Evolutionary conservation across 2,888 invertebrate genomes (phyloP).

Genomic region (Ochropacha duplaris): DNA sequence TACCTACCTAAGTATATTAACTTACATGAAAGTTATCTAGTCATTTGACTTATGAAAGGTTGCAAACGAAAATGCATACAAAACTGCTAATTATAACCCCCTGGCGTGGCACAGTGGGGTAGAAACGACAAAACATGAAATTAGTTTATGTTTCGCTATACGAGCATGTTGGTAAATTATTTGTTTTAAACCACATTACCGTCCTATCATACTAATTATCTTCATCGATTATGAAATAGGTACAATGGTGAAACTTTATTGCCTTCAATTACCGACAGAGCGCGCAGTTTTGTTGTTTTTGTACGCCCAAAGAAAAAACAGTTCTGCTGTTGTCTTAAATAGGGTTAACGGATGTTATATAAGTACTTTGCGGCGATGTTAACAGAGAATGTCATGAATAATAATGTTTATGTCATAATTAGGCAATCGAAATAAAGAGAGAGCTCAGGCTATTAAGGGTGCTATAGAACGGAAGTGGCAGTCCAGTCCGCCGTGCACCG

Average conservation of each 20-base stretch:
- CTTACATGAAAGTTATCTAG: neutral
- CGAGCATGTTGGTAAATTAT: neutral
- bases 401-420: slow-evolving; percentile 69
- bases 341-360: slow-evolving; percentile 45
- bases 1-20: no score
- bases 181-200: slow-evolving; percentile 3
- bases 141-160: slow-evolving; percentile 3
- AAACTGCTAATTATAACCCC: slow-evolving; percentile 1
- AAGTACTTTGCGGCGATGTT: slow-evolving; percentile 49
- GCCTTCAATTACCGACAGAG: slow-evolving; percentile 29
- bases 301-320: slow-evolving; percentile 18
- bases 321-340: slow-evolving; percentile 36
- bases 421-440: slow-evolving; percentile 49
- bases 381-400: slow-evolving; percentile 49
- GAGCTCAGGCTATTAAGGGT: slow-evolving; percentile 31
- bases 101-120: slow-evolving; percentile 3
- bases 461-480: slow-evolving; percentile 33
- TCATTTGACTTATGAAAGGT: neutral
- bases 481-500: slow-evolving; percentile 3
- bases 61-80: neutral
- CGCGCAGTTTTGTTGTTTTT: slow-evolving; percentile 31
- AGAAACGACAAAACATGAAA: slow-evolving; percentile 2
- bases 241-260: slow-evolving; percentile 27
- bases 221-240: slow-evolving; percentile 15
- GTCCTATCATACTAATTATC: slow-evolving; percentile 12